Conservation (phyloP, 37 sponge, comb jelly and placozoan species). For the Diacarnus erythraeanus region DNA sequence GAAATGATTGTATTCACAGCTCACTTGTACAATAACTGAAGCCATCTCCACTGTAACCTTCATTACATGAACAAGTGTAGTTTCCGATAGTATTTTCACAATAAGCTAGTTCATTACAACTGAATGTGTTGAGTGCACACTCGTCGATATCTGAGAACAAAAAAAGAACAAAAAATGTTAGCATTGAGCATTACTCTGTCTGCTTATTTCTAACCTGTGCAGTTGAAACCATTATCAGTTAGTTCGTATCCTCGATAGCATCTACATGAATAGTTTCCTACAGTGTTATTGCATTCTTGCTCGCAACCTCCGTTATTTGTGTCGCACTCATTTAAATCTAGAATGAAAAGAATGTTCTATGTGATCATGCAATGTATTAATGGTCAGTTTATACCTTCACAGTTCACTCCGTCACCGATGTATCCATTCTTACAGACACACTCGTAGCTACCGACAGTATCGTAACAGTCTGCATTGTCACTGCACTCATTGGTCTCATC, state of each 20-base stretch:
- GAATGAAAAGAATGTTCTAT: no score
- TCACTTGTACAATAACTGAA: background rate
- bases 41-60: constrained; percentile 27
- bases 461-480: background rate
- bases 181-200: background rate
- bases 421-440: constrained; percentile 42
- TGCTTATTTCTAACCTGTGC: constrained; percentile 3
- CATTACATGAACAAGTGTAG: constrained; percentile 21
- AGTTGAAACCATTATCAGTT: constrained; percentile 9
- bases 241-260: constrained; percentile 13
- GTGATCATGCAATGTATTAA: no score
- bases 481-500: background rate
- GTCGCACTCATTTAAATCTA: background rate
- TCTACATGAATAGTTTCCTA: constrained; percentile 14
- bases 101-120: constrained; percentile 12
- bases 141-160: background rate
- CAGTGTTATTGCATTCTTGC: constrained; percentile 1
- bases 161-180: background rate
- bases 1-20: background rate
- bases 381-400: background rate
- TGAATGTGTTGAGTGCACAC: background rate
- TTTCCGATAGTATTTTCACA: constrained; percentile 16
- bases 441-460: constrained; percentile 31
- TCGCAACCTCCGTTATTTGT: background rate
- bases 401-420: constrained; percentile 1